Conservation (phyloP, 2,888 invertebrate species). For the Megastigmus dorsalis region DNA sequence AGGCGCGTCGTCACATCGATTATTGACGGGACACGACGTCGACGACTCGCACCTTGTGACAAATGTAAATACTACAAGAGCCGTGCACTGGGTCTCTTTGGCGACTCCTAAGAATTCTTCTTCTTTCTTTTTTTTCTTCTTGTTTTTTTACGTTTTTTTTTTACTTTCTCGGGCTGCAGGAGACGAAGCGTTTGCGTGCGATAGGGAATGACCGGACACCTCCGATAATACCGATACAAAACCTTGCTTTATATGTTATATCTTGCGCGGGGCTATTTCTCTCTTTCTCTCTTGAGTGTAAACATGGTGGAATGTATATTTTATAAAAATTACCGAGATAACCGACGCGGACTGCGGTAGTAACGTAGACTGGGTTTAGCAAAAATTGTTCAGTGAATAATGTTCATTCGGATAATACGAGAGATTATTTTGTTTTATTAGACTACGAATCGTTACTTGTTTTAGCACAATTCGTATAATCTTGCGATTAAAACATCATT, state of each 20-base stretch:
- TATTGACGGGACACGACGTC: constrained; percentile 56
- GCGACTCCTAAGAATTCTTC: neutral
- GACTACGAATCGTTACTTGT: too few species aligned
- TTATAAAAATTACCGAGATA: too few species aligned
- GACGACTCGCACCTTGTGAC: constrained; percentile 66
- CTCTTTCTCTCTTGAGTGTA: too few species aligned
- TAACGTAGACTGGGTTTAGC: too few species aligned
- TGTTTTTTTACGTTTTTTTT: constrained; percentile 30
- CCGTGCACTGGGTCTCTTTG: neutral
- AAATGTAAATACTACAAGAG: constrained; percentile 67
- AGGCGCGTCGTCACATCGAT: constrained; percentile 51
- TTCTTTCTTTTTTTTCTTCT: constrained; percentile 30
- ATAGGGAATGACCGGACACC: constrained; percentile 10
- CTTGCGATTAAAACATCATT: too few species aligned
- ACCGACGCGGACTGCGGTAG: too few species aligned
- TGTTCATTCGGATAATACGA: too few species aligned
- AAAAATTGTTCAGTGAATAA: too few species aligned
- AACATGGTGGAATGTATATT: too few species aligned
- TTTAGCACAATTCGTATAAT: too few species aligned
- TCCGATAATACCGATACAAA: constrained; percentile 37
- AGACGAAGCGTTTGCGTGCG: constrained; percentile 14
- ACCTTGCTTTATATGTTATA: constrained; percentile 31
- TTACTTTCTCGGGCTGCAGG: neutral
- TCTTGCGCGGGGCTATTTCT: too few species aligned
- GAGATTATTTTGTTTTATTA: too few species aligned